Percentiles rank a stretch among this genome's conserved stretches.
These are phyloP conservation scores for Crocodylus rhombifer DNA, from an alignment of 2,797 vertebrate species.

Conservation along the genomic window DNA sequence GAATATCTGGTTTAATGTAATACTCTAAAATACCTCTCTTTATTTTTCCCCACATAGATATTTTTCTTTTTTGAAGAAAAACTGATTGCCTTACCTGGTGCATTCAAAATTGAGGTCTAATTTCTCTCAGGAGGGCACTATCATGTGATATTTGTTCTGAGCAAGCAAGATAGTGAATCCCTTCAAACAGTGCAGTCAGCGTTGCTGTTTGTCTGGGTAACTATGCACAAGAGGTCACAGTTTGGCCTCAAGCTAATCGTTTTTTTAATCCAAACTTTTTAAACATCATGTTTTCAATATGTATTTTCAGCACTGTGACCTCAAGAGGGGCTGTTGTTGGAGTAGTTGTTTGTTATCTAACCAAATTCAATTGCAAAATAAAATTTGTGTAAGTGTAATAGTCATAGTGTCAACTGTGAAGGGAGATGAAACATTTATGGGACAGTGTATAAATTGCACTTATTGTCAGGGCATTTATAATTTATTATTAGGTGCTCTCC, in stretches of 20 bases:
- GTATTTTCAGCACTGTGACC: not conserved
- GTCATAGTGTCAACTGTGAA: not conserved
- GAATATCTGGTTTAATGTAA: conserved; percentile 33
- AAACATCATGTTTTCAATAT: not conserved
- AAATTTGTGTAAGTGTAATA: not conserved
- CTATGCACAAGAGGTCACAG: not conserved
- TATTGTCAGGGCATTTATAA: not conserved
- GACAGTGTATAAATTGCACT: not conserved
- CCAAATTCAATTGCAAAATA: not conserved
- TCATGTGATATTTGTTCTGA: not conserved
- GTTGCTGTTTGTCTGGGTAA: not conserved
- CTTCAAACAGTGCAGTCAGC: not conserved
- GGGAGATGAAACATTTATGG: not conserved
- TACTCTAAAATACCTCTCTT: conserved; percentile 5
- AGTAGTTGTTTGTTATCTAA: not conserved
- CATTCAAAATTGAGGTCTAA: not conserved
- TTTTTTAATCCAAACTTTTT: not conserved
- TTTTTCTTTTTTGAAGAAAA: conserved; percentile 11
- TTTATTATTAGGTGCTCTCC: no score
- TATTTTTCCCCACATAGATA: conserved; percentile 33
- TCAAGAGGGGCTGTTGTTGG: not conserved
- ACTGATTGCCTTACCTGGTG: not conserved
- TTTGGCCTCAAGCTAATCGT: not conserved
- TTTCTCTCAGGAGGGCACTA: not conserved
- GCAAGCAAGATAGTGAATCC: not conserved